Conservation (phyloP, 2,888 invertebrate species). For the Elgonia sp. region DNA sequence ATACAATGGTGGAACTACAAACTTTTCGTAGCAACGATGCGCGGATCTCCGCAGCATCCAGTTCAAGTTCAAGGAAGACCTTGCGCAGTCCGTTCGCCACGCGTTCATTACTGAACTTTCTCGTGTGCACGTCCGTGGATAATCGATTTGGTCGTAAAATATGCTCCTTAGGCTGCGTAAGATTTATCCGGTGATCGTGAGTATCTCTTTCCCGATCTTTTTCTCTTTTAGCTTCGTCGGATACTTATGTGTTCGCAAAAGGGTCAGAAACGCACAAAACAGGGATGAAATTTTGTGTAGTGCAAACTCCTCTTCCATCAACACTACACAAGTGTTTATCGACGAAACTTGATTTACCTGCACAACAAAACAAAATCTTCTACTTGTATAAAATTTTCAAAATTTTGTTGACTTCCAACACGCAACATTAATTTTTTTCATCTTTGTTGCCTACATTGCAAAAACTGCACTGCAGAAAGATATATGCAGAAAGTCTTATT, state of each 20-base stretch:
- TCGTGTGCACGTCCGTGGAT: slow-evolving; percentile 82
- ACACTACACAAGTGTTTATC: too few species aligned
- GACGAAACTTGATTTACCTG: too few species aligned
- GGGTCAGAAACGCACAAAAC: slow-evolving; percentile 57
- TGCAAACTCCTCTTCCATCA: not conserved
- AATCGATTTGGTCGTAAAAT: slow-evolving; percentile 84
- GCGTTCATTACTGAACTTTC: slow-evolving; percentile 81
- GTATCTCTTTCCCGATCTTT: slow-evolving; percentile 72
- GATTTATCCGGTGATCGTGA: slow-evolving; percentile 74
- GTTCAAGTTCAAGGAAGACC: slow-evolving; percentile 80
- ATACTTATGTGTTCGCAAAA: slow-evolving; percentile 50
- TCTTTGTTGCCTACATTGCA: too few species aligned
- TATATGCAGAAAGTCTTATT: too few species aligned
- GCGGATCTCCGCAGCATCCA: slow-evolving; percentile 73
- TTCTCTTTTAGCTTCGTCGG: slow-evolving; percentile 64
- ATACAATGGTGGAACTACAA: slow-evolving; percentile 42
- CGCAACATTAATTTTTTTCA: too few species aligned
- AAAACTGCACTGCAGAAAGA: too few species aligned
- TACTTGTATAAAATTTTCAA: too few species aligned
- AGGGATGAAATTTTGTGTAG: slow-evolving; percentile 27
- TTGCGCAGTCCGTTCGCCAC: slow-evolving; percentile 80
- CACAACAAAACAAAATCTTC: too few species aligned
- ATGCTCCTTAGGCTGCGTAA: slow-evolving; percentile 80
- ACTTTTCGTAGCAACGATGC: slow-evolving; percentile 50
- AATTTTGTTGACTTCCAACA: too few species aligned